These are phyloP conservation scores for Carettochelys insculpta DNA, from an alignment of 2,113 vertebrate genomes.

Conservation along the genomic window DNA sequence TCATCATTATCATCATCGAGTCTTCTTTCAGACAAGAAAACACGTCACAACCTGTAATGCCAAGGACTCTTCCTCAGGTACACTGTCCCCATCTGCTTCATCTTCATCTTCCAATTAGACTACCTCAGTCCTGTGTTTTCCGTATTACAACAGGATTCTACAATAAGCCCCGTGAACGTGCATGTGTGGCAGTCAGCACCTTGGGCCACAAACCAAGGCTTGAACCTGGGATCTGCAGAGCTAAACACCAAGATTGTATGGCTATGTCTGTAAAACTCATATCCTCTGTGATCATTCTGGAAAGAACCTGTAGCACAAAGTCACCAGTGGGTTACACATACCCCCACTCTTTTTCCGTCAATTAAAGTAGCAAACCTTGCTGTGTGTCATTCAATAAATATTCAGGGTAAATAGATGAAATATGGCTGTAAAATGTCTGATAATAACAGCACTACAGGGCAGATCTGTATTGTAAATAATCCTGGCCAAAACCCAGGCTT, in stretches of 20 bases:
- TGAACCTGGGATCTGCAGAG: background rate
- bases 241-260: background rate
- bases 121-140: background rate
- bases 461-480: background rate
- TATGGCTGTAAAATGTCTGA: background rate
- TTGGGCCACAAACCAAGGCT: background rate
- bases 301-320: background rate
- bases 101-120: background rate
- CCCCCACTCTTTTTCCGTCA: background rate
- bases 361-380: background rate
- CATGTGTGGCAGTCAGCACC: background rate
- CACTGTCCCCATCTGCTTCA: background rate
- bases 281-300: background rate
- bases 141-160: background rate
- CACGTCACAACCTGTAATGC: background rate
- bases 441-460: fast-evolving
- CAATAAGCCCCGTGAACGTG: background rate
- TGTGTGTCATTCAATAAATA: constrained; percentile 2
- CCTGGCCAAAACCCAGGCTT: background rate
- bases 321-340: background rate
- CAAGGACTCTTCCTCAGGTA: background rate
- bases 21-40: background rate
- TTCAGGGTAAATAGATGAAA: background rate
- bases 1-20: background rate
- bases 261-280: background rate